Percentiles rank a stretch among this genome's conserved stretches.
These are phyloP conservation scores for Myotis planiceps DNA, from an alignment of 2,797 vertebrate genomes.

Conservation along the genomic window DNA sequence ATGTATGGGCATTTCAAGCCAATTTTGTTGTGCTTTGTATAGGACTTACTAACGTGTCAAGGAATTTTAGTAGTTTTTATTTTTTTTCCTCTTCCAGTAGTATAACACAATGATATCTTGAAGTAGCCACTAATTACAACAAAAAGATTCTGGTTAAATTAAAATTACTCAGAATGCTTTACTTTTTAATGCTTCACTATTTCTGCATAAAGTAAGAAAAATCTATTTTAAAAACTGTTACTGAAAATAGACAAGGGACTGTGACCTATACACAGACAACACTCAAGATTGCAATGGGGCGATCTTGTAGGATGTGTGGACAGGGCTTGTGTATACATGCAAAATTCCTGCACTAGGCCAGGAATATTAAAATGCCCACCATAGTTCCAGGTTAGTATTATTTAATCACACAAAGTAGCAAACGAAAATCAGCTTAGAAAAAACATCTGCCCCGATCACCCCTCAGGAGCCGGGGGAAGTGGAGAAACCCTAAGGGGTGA, in stretches of 20 bases:
- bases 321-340: neutral
- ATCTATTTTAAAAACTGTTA: neutral
- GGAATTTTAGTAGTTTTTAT: neutral
- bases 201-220: neutral
- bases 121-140: neutral
- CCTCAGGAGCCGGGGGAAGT: too few relatives aligned
- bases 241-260: neutral
- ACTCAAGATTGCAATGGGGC: neutral
- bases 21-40: neutral
- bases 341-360: neutral
- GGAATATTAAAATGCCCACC: neutral
- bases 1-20: neutral
- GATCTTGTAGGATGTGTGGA: neutral
- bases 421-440: neutral
- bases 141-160: neutral
- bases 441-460: neutral
- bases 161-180: neutral
- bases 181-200: neutral
- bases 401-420: neutral
- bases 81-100: neutral
- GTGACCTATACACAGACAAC: neutral
- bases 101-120: neutral
- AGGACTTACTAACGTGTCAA: neutral
- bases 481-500: too few relatives aligned
- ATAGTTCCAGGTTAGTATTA: neutral